Percentiles rank a stretch among this genome's conserved stretches.
Conservation (phyloP, 1,140 invertebrate genomes). For the Stenopsyche tienmushanensis region DNA sequence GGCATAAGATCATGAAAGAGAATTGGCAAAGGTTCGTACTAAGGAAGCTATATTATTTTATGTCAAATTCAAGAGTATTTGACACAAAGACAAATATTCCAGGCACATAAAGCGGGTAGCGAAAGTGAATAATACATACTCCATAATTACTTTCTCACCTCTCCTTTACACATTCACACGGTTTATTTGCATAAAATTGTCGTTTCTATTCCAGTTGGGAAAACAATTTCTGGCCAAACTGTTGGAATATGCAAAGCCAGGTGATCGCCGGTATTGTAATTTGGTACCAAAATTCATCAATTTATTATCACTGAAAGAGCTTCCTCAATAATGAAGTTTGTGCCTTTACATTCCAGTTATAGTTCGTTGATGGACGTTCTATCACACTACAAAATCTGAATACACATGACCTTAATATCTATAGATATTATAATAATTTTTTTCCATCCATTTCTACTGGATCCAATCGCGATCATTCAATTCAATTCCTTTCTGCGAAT, state of each 20-base stretch:
- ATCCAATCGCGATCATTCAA: neutral
- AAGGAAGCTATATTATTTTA: no score
- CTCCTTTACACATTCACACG: neutral
- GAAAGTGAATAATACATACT: slow-evolving; percentile 29
- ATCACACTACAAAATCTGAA: no score
- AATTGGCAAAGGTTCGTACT: no score
- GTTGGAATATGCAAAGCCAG: slow-evolving; percentile 22
- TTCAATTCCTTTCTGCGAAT: neutral
- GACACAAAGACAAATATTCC: neutral
- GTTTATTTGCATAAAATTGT: slow-evolving; percentile 29
- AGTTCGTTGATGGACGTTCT: no score
- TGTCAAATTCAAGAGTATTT: no score
- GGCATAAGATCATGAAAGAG: no score
- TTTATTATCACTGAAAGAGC: slow-evolving; percentile 16
- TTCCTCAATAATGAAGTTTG: no score
- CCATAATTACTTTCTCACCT: slow-evolving; percentile 35
- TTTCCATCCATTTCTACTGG: no score
- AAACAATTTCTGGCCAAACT: slow-evolving; percentile 28
- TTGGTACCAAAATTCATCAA: slow-evolving; percentile 15
- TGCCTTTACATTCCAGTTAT: no score
- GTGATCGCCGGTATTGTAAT: slow-evolving; percentile 4
- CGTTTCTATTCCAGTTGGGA: slow-evolving; percentile 28
- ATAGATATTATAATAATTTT: no score
- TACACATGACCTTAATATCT: no score
- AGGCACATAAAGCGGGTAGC: neutral